A percentile compares a stretch with the other conserved stretches of the same genome.
Evolutionary conservation across 2,113 vertebrate species (phyloP).

Genomic region (Coturnix japonica): DNA sequence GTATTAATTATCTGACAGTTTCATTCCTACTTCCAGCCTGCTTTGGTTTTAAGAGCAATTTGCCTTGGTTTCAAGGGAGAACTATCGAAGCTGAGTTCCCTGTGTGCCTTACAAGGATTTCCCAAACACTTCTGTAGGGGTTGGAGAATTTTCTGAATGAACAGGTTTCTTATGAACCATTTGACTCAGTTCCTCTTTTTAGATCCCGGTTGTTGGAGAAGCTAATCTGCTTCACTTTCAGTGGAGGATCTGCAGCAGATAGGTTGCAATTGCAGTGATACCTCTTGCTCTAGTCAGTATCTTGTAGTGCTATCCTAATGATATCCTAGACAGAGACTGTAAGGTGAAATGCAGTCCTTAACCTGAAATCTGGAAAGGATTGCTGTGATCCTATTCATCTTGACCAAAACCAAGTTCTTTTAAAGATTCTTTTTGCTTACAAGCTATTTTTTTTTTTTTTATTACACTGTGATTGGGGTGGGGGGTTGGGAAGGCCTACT

Average conservation of each 20-base stretch:
- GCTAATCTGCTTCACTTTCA: background rate
- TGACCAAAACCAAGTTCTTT: background rate
- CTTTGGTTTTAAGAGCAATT: background rate
- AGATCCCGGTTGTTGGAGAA: background rate
- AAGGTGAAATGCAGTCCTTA: background rate
- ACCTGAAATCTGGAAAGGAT: background rate
- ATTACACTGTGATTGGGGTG: background rate
- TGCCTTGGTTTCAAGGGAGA: background rate
- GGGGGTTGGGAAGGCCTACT: background rate
- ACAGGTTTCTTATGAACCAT: background rate
- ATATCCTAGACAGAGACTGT: background rate
- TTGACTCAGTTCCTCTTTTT: background rate
- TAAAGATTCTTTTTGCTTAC: background rate
- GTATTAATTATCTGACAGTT: background rate
- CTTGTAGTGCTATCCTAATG: background rate
- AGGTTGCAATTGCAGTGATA: background rate
- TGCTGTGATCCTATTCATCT: background rate
- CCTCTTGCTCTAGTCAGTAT: background rate
- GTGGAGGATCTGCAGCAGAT: background rate
- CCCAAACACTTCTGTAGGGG: accelerated
- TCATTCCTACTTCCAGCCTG: background rate
- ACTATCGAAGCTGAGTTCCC: background rate
- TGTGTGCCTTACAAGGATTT: background rate
- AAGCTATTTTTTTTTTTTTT: background rate
- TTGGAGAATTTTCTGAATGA: background rate